Evolutionary conservation across 2,797 vertebrate species (phyloP), one percentile per base, ranked within the genome.

Genomic region (Muscicapa striata): DNA sequence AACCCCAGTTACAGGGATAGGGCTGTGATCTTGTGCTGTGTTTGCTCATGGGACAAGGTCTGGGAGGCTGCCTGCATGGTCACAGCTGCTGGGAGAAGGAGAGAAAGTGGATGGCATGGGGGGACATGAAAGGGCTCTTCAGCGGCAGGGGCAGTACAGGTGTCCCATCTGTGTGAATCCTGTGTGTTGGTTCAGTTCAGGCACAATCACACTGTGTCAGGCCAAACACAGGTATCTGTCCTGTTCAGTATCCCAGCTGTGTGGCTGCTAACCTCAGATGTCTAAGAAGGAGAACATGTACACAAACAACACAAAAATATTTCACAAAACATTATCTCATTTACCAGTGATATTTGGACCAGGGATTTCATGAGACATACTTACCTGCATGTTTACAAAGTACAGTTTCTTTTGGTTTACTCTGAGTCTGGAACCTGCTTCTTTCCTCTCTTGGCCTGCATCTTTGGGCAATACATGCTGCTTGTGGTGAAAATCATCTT

Each of bases 201-300:
- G 9, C 78, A 41, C 29, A 52, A 15, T 40, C 57, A 17, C 19
- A 13, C 13, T 26, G 1, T 34, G 36, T 34, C 75, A 66, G 72
- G n/a, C 32, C 29, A 51, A 1, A 9, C 27, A 26, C 23, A 38
- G 15, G 10, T 15, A 34, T 30, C 24, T 52, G 3, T 38, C 16
- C 46, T 0, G 0, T 38, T 62, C 48, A 22, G 3, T 36, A 23
- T 34, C 34, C 48, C 27, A 32, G n/a, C 34, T 61, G 36, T 29
- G 32, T 27, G 13, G n/a, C 11, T 77, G 64, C 20, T n/a, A 87
- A 2, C 7, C 24, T 10, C 9, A 67, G 29, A 45, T 16, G 6
- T 40, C 49, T 49, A 54, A 41, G n/a, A 91, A 69, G 23, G 30
- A 83, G 15, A 45, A 30, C 3, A 5, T 9, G 15, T 11, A 63